A percentile compares a stretch with the other conserved stretches of the same genome.
Evolutionary conservation across 2,113 vertebrate species (phyloP).

Genomic region (Silurus glanis): DNA sequence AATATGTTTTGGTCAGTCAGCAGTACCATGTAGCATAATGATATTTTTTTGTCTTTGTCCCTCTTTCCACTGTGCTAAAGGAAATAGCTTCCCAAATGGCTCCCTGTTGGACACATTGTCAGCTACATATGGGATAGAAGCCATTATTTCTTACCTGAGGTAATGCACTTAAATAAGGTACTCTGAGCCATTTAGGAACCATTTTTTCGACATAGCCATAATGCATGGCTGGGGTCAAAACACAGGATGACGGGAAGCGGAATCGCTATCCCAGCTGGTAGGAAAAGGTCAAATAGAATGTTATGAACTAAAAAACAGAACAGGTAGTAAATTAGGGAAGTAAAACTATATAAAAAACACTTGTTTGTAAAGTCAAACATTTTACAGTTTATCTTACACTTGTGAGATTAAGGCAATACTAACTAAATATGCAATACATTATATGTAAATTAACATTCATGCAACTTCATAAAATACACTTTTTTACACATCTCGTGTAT

Average conservation of each 20-base stretch:
- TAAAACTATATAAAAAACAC: neutral
- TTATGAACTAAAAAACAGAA: neutral
- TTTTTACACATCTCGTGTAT: neutral
- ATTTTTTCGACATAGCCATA: neutral
- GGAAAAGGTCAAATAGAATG: neutral
- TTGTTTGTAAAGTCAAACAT: neutral
- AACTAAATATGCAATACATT: neutral
- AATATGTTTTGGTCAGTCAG: neutral
- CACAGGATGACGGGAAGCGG: neutral
- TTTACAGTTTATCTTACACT: neutral
- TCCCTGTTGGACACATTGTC: neutral
- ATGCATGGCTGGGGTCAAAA: neutral
- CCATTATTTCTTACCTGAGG: neutral
- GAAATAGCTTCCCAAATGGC: conserved; percentile 21
- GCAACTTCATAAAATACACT: neutral
- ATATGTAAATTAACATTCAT: neutral
- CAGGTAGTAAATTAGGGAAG: neutral
- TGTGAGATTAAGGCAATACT: neutral
- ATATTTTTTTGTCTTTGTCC: neutral
- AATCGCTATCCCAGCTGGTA: neutral
- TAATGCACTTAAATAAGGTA: conserved; percentile 6
- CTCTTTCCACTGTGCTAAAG: neutral
- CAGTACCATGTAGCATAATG: neutral
- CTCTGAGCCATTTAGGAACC: conserved; percentile 8
- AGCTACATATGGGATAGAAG: neutral